Percentiles rank a stretch among this genome's conserved stretches.
These are phyloP conservation scores for Triplophysa dalaica DNA, from an alignment of 2,113 vertebrate species.

Conservation along the genomic window DNA sequence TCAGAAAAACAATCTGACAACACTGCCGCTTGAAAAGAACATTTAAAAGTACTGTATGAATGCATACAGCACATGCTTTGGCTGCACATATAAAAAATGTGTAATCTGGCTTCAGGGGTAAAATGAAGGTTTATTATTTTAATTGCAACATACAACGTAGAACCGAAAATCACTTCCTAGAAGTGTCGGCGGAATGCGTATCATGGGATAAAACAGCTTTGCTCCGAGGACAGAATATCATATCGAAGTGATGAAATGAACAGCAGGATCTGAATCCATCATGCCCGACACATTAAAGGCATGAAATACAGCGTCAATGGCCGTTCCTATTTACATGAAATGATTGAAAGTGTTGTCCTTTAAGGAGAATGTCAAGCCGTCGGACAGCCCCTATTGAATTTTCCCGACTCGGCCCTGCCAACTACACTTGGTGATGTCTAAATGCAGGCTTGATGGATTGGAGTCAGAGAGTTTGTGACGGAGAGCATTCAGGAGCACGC, in stretches of 20 bases:
- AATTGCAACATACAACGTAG: not conserved
- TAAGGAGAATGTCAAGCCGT: constrained; percentile 49
- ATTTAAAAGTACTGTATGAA: not conserved
- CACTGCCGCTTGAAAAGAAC: constrained; percentile 26
- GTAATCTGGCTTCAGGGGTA: constrained; percentile 7
- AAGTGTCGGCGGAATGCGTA: not conserved
- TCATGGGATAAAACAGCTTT: not conserved
- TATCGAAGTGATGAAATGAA: constrained; percentile 48
- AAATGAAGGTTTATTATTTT: constrained; percentile 1
- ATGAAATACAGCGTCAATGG: constrained; percentile 37
- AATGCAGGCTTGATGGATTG: constrained; percentile 50
- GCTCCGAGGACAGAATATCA: constrained; percentile 24
- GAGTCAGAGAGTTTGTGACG: constrained; percentile 33
- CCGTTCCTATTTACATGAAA: constrained; percentile 54
- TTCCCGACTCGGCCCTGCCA: constrained; percentile 19
- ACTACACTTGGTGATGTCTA: constrained; percentile 38
- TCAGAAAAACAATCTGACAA: constrained; percentile 35
- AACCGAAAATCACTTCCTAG: constrained; percentile 19
- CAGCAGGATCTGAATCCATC: constrained; percentile 38
- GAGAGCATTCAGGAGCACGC: constrained; percentile 23
- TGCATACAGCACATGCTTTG: not conserved
- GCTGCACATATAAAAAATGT: not conserved
- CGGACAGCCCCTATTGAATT: constrained; percentile 43
- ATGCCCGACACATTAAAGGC: constrained; percentile 10
- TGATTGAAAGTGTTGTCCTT: constrained; percentile 56